Base-by-base conservation (phyloP, 2,113 vertebrate genomes). In the Chamaea fasciata region DNA sequence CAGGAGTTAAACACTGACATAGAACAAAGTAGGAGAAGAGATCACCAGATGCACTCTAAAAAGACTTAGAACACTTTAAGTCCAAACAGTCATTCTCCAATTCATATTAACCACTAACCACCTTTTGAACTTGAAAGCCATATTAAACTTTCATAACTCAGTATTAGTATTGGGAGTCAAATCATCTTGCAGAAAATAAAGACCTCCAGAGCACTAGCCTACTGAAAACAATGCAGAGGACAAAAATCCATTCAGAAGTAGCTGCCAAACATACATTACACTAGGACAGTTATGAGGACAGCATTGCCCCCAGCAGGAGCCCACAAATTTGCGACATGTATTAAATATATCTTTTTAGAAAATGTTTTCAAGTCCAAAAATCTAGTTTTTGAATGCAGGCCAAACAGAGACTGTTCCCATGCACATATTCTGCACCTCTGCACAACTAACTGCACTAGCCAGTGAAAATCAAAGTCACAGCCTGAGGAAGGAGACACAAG, bases 61-160 rank as follows among this genome's bases (percentile, higher is more conserved):
- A 77, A 83, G 28, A 86, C 56, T 42, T 70, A 3, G 47, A 88
- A 63, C 9, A 46, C 15, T 85, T 52, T 4, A 63, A 28, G 37
- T 80, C 71, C 28, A 16, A 84, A 60, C 12, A 88, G 64, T 87
- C 81, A 49, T 37, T 90, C 31, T 63, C 24, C 41, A 90, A 14
- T 59, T 87, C 28, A 13, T 21, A 74, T n/a, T 64, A 86, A 86
- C 56, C 64, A 94, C 77, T 79, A 89, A 53, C 68, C 53, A 91
- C 69, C 47, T 68, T 87, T 10, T 92, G 77, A 94, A 92, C 76
- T 68, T 77, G 75, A 95, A 95, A 95, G 50, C 52, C 70, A 63
- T 78, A 87, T 71, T 87, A 90, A 73, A 71, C 69, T 91, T 87
- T 95, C 91, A 39, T 68, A 95, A 83, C 30, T 63, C 67, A 55